Base-by-base conservation (phyloP, 1,140 invertebrate genomes). In the Lepidurus apus region DNA sequence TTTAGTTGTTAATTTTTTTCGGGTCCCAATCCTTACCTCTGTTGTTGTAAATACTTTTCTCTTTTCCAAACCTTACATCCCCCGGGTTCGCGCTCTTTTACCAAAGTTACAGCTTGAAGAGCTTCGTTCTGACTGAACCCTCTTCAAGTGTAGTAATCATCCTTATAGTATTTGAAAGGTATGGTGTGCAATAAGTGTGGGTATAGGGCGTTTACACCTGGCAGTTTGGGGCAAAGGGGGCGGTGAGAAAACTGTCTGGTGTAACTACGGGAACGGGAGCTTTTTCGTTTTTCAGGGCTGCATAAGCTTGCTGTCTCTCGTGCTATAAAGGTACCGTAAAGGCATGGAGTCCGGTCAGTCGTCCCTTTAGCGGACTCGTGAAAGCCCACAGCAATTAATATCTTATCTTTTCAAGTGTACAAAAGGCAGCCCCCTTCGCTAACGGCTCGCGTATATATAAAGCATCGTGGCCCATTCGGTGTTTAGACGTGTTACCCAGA, bases 291-390 rank as follows among this genome's bases (percentile, higher is more conserved):
- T 34, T 21, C 17, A 65, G 53, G 53, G 53, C 53, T 65, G 17
- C 21, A 65, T 65, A 65, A 65, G 53, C 53, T 65, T 17, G 53
- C 53, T 11, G 53, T 65, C 53, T 65, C 53, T 21, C 53, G 53
- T 65, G 53, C 53, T 65, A 65, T 65, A 65, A 65, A 65, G 53
- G 53, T 65, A 65, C 53, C 53, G 53, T 65, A 65, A 65, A 65
- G 53, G 53, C 53, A 65, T 65, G 53, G 53, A 21, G 53, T 65
- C 53, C 53, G 53, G 53, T 65, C 53, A 65, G 53, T 65, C 53
- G 53, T 65, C 53, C 53, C 53, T 65, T 65, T 65, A 65, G 53
- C 53, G 53, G 53, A 65, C 53, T 65, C 17, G 53, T 7, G 53
- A 65, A 65, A 65, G 53, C 53, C 21, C 53, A 65, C 17, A 65